Evolutionary conservation across 1,140 invertebrate species (phyloP).

Genomic region (Drepana arcuata): DNA sequence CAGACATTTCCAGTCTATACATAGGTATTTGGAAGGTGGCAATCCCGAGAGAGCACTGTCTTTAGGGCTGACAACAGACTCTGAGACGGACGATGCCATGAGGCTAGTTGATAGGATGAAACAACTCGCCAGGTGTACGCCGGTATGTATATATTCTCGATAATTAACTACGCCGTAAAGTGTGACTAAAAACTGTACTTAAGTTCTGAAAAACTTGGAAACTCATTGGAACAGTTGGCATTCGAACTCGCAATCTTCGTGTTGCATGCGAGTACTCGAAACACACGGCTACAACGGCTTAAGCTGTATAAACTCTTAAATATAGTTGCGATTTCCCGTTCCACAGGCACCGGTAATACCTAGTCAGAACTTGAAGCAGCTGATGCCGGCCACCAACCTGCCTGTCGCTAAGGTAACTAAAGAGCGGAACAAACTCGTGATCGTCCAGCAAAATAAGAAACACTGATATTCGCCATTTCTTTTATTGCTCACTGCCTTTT

Average conservation of each 20-base stretch:
- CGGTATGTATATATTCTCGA: no score
- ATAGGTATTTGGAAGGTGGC: constrained; percentile 41
- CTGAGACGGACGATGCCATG: constrained; percentile 60
- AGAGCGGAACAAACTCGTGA: constrained; percentile 83
- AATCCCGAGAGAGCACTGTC: constrained; percentile 42
- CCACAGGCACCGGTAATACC: constrained; percentile 68
- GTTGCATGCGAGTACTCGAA: no score
- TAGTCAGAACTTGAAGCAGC: constrained; percentile 74
- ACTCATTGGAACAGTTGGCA: no score
- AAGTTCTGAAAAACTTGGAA: no score
- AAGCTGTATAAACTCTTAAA: no score
- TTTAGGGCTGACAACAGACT: constrained; percentile 52
- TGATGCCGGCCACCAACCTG: constrained; percentile 73
- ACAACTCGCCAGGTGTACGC: constrained; percentile 45
- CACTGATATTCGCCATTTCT: no score
- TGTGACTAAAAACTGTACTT: no score
- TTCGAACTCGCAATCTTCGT: no score
- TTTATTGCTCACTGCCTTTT: no score
- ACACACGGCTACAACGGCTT: no score
- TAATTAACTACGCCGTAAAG: no score
- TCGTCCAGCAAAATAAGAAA: constrained; percentile 76
- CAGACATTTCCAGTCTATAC: constrained; percentile 45
- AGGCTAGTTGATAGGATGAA: constrained; percentile 52
- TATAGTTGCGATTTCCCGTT: no score
- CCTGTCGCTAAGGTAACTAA: constrained; percentile 82